Conservation (phyloP, 2,888 invertebrate species). For the Nipponacmea schrenckii region DNA sequence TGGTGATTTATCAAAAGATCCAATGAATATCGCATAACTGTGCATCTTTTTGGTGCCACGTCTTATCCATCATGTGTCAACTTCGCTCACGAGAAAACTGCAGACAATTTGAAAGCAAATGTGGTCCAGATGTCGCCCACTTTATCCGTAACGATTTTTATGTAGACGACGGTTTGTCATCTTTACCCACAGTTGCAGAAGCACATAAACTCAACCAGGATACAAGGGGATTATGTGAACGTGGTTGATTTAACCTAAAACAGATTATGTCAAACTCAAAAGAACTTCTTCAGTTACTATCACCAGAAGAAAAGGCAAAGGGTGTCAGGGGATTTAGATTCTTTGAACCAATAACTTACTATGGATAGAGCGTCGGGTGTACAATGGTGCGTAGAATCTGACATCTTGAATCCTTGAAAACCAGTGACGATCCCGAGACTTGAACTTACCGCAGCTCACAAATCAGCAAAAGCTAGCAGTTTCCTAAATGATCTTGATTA, state of each 20-base stretch:
- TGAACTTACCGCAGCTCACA: background rate
- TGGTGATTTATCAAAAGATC: slow-evolving; percentile 29
- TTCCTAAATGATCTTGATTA: background rate
- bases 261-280: background rate
- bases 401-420: slow-evolving; percentile 20
- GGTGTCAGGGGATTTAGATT: background rate
- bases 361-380: background rate
- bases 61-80: slow-evolving; percentile 35
- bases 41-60: slow-evolving; percentile 31
- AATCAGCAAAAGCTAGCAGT: background rate
- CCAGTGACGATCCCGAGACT: background rate
- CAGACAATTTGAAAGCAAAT: slow-evolving; percentile 14
- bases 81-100: slow-evolving; percentile 27
- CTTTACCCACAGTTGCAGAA: slow-evolving; percentile 17
- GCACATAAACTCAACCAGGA: background rate
- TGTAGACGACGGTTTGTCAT: slow-evolving; percentile 38
- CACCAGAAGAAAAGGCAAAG: too few relatives aligned
- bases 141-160: slow-evolving; percentile 34
- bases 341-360: background rate
- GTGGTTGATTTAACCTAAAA: background rate
- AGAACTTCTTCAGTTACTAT: background rate
- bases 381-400: background rate
- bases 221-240: background rate
- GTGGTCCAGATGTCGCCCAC: slow-evolving; percentile 25
- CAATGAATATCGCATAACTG: too few relatives aligned